Evolutionary conservation across 2,888 invertebrate genomes (phyloP).

Genomic region (Gryllus longicercus): DNA sequence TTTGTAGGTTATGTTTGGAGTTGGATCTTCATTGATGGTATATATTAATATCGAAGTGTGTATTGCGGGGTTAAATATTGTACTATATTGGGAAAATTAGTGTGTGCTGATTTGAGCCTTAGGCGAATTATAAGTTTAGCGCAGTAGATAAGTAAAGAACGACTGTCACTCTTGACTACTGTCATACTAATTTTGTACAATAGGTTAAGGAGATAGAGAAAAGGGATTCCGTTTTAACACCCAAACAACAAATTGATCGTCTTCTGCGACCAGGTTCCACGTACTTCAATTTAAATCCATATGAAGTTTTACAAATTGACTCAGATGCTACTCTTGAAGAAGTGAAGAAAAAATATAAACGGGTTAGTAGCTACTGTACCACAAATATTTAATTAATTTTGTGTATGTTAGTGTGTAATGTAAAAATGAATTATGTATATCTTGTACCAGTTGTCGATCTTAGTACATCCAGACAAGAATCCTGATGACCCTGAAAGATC

Average conservation of each 20-base stretch:
- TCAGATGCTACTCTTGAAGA: conserved; percentile 85
- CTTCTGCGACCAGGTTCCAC: conserved; percentile 94
- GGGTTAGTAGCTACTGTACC: conserved; percentile 49
- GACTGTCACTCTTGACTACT: too few species aligned
- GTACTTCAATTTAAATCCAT: conserved; percentile 97
- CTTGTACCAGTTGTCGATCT: conserved; percentile 73
- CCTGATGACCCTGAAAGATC: conserved; percentile 92
- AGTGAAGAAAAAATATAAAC: conserved; percentile 93
- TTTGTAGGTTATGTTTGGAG: too few species aligned
- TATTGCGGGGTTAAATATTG: too few species aligned
- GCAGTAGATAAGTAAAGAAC: too few species aligned
- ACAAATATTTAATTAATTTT: neutral
- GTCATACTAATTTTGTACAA: conserved; percentile 35
- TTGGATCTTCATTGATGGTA: too few species aligned
- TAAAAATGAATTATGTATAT: neutral
- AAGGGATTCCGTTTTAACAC: conserved; percentile 92
- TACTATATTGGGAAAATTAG: neutral
- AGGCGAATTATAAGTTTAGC: too few species aligned
- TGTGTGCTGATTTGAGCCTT: neutral
- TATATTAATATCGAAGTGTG: too few species aligned
- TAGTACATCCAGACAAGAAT: conserved; percentile 99
- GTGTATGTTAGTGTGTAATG: neutral
- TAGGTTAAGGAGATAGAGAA: conserved; percentile 99
- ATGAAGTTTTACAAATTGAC: conserved; percentile 87
- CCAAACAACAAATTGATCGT: conserved; percentile 95